Evolutionary conservation across 92 coral and sea anemone species (phyloP).

Genomic region (Virgularia gustaviana): DNA sequence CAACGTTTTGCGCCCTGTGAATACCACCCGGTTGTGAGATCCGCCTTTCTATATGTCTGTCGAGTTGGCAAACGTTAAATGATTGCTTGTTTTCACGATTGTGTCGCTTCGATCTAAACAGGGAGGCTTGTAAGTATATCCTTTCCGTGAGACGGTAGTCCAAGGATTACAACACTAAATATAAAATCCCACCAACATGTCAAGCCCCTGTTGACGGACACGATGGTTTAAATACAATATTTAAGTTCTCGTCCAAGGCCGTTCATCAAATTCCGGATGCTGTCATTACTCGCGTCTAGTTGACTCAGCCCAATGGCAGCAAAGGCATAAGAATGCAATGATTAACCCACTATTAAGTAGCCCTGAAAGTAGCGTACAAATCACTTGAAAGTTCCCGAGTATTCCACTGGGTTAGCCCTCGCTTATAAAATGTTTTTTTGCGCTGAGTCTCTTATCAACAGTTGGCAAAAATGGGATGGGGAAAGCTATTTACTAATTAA

Average conservation of each 20-base stretch:
- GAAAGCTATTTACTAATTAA: slow-evolving; percentile 26
- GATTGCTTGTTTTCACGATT: too few relatives aligned
- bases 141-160: background rate
- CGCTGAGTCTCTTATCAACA: too few relatives aligned
- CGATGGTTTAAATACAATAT: slow-evolving; percentile 19
- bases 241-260: slow-evolving; percentile 20
- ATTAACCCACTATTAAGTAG: too few relatives aligned
- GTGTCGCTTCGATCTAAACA: too few relatives aligned
- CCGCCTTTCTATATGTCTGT: background rate
- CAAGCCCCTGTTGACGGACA: slow-evolving; percentile 33
- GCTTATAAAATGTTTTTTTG: too few relatives aligned
- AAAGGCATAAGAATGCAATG: too few relatives aligned
- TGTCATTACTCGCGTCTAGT: slow-evolving; percentile 31
- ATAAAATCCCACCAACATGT: slow-evolving; percentile 13
- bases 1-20: background rate
- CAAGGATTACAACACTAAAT: slow-evolving; percentile 8
- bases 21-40: background rate
- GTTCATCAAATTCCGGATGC: slow-evolving; percentile 46
- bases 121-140: too few relatives aligned
- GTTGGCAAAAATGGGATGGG: slow-evolving; percentile 18
- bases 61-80: too few relatives aligned
- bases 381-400: too few relatives aligned
- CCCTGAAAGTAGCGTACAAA: too few relatives aligned
- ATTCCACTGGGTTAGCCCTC: too few relatives aligned
- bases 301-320: slow-evolving; percentile 5